A percentile compares a stretch with the other conserved stretches of the same genome.
Conservation (phyloP, 1,140 invertebrate genomes). For the Cydia pomonella region DNA sequence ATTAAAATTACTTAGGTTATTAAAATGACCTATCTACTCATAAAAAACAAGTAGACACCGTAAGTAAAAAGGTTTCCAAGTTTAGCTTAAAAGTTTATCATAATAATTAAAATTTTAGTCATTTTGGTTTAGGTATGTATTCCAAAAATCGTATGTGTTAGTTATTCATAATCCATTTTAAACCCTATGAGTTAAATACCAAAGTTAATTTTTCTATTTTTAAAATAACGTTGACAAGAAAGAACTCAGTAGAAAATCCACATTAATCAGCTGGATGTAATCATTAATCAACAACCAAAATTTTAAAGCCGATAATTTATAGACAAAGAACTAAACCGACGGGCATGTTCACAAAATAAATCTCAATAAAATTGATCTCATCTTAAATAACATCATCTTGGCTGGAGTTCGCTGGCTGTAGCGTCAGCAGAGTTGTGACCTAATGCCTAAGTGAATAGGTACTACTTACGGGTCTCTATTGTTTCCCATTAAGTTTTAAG, state of each 20-base stretch:
- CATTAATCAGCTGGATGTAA: constrained; percentile 35
- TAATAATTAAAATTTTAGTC: too few relatives aligned
- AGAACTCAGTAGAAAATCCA: not conserved
- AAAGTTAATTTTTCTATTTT: not conserved
- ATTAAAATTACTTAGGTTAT: too few relatives aligned
- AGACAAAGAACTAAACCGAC: constrained; percentile 59
- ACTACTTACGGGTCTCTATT: too few relatives aligned
- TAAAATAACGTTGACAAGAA: not conserved
- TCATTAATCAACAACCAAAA: constrained; percentile 46
- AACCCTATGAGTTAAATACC: not conserved
- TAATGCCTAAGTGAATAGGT: not conserved
- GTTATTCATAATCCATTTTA: not conserved
- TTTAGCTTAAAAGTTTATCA: too few relatives aligned
- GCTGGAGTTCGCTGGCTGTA: constrained; percentile 49
- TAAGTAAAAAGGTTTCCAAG: too few relatives aligned
- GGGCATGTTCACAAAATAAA: constrained; percentile 72
- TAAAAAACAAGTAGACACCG: too few relatives aligned
- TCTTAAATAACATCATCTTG: constrained; percentile 74
- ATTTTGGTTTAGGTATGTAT: too few relatives aligned
- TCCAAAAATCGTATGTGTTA: not conserved
- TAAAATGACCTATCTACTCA: too few relatives aligned
- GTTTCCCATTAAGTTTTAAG: too few relatives aligned
- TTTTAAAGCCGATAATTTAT: constrained; percentile 55
- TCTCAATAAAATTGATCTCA: constrained; percentile 75
- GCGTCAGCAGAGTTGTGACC: constrained; percentile 44